phyloP scores from a whole-genome alignment of 2,888 invertebrate species.

The Blastobasis adustella region DNA sequence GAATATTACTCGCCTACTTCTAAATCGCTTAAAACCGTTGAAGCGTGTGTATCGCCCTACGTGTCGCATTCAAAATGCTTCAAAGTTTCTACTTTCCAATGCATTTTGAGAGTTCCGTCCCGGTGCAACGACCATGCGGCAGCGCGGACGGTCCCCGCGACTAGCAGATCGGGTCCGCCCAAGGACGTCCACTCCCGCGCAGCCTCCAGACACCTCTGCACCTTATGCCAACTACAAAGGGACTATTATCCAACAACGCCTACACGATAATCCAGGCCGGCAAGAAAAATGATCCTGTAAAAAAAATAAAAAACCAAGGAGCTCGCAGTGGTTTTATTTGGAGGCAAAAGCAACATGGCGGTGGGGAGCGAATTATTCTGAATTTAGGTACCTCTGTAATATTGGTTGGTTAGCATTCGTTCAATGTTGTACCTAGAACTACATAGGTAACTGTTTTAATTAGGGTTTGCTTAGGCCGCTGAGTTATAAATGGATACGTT shows the following conservation, averaged over 20 bases:
- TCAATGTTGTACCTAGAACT: no score
- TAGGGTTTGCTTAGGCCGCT: no score
- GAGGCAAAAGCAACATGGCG: conserved; percentile 65
- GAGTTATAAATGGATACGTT: no score
- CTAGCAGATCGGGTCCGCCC: conserved; percentile 74
- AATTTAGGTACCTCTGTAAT: conserved; percentile 36
- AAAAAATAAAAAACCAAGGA: conserved; percentile 58
- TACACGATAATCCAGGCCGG: conserved; percentile 51
- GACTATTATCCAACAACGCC: conserved; percentile 24
- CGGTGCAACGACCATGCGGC: conserved; percentile 63
- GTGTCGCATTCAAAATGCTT: no score
- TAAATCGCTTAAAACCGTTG: no score
- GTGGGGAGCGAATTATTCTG: conserved; percentile 62
- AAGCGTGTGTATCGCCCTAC: no score
- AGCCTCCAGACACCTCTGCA: conserved; percentile 33
- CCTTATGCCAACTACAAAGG: conserved; percentile 33
- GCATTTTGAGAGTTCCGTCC: conserved; percentile 68
- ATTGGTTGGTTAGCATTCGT: conserved; percentile 1
- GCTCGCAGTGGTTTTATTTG: conserved; percentile 67
- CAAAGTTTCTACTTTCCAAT: conserved; percentile 68
- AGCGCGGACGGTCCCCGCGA: conserved; percentile 66
- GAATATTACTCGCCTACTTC: no score
- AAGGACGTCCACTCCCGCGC: conserved; percentile 67
- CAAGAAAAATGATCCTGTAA: conserved; percentile 74
- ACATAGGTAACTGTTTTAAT: no score